Percentiles rank a stretch among this genome's conserved stretches.
These are phyloP conservation scores for Meiosimyza decipiens DNA, from an alignment of 2,888 invertebrate species.

Conservation along the genomic window DNA sequence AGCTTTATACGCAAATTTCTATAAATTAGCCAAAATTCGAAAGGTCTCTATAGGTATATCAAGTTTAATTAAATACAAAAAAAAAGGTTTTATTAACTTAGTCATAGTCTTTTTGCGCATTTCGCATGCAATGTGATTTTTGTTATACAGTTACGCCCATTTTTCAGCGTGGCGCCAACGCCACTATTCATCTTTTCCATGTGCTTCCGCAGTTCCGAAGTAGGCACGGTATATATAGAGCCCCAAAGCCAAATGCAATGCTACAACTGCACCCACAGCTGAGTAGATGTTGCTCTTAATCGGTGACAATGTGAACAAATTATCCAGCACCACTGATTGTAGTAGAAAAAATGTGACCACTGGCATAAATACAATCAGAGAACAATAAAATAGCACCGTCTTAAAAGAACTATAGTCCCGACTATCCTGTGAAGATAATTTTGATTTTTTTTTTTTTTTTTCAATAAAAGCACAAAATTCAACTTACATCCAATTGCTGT, in stretches of 20 bases:
- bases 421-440: constrained; percentile 53
- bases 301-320: constrained; percentile 69
- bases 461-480: neutral
- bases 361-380: constrained; percentile 81
- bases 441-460: too few species aligned
- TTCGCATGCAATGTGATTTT: too few species aligned
- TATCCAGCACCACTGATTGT: constrained; percentile 79
- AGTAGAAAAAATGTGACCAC: constrained; percentile 78
- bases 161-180: neutral
- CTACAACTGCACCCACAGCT: constrained; percentile 79
- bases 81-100: too few species aligned
- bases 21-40: too few species aligned
- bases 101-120: too few species aligned
- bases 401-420: constrained; percentile 79
- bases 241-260: constrained; percentile 81
- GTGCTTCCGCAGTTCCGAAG: constrained; percentile 63
- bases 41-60: too few species aligned
- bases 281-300: constrained; percentile 82
- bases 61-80: too few species aligned
- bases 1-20: too few species aligned
- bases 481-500: constrained; percentile 41
- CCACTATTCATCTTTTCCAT: constrained; percentile 42
- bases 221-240: constrained; percentile 84
- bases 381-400: constrained; percentile 80
- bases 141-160: too few species aligned